Base-by-base conservation (phyloP, 1,140 invertebrate species). In the Oppia nitens region DNA sequence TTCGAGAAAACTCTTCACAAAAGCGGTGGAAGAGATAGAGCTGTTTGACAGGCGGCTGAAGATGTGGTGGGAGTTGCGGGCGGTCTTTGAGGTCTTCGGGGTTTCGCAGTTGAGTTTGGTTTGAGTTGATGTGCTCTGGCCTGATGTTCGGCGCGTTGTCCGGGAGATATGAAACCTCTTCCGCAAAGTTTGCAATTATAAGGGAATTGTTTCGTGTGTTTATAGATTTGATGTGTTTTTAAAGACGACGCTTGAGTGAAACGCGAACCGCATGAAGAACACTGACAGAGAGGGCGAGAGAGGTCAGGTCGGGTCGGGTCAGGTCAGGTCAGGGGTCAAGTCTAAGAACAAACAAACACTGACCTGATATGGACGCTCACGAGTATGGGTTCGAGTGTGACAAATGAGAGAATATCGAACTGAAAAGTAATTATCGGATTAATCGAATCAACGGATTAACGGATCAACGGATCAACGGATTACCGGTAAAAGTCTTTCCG, bases 381-480 rank as follows among this genome's bases (percentile, higher is more conserved):
- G 55, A 3, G 62, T 63, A 26, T 63, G 62, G 6, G 56, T 56
- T 28, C 62, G 21, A 14, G 59, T 61, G 26, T 63, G 62, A 53
- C 62, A 63, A 26, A 63, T 62, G 23, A 63, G 32, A 20, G 62
- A 62, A 49, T 63, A 62, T 26, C 62, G 62, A 48, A 63, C 55
- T 57, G 28, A 53, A 57, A 49, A 14, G 2, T 48, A 49, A 57
- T 14, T 17, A 57, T 28, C 48, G 17, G 9, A 48, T 9, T 25
- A 51, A 25, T n/a, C n/a, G 49, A 49, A 49, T 57, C 12, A 21
- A 57, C 48, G 24, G 47, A 40, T 6, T 25, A 55, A 23, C n/a
- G n/a, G 32, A 14, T 12, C 25, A 4, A 21, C 20, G 9, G 17
- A 17, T 50, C 25, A 6, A n/a, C 47, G 47, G 14, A 48, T n/a